Base-by-base conservation (phyloP, 2,113 vertebrate species). In the Cyprinodon brontotheroides region DNA sequence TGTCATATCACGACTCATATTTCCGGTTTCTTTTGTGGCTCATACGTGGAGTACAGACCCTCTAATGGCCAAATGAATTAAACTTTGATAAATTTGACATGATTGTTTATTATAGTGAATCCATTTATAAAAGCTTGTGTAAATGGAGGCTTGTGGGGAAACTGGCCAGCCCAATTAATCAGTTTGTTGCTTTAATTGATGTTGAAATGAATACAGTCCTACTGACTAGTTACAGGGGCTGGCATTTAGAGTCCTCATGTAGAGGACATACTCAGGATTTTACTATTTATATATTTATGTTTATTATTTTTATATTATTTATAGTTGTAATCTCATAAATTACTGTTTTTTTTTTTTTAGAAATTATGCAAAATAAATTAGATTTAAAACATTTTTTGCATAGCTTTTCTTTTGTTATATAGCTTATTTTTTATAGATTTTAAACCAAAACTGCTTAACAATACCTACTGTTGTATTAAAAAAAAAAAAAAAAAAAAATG, bases 61-160 rank as follows among this genome's bases (percentile, higher is more conserved):
- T 63, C 50, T 86, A n/a, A 14, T 68, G 64, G 68, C 75, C 50
- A 70, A 78, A 75, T 72, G 67, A 75, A 60, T 59, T 65, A 59
- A 75, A 81, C 57, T 45, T 74, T 69, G 68, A 80, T 75, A 65
- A 71, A 74, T 82, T 81, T 77, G 84, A 88, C 72, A 72, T 70
- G 67, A 85, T 53, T 11, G 72, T 80, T 86, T 59, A 69, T 89
- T 90, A 90, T 85, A 85, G 73, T 79, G 50, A 61, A 83, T 82
- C 73, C 69, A 82, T 78, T 87, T 75, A 70, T 76, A 72, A 85
- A 71, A 77, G 78, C 71, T 72, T 71, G 71, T 85, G 77, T 39
- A 74, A 80, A 89, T 86, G 77, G 85, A 86, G 88, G 85, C 62
- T 85, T 82, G 22, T 22, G 67, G 38, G 72, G 70, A 79, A 76